Conservation (phyloP, 2,113 vertebrate genomes). For the Phaethornis superciliosus region DNA sequence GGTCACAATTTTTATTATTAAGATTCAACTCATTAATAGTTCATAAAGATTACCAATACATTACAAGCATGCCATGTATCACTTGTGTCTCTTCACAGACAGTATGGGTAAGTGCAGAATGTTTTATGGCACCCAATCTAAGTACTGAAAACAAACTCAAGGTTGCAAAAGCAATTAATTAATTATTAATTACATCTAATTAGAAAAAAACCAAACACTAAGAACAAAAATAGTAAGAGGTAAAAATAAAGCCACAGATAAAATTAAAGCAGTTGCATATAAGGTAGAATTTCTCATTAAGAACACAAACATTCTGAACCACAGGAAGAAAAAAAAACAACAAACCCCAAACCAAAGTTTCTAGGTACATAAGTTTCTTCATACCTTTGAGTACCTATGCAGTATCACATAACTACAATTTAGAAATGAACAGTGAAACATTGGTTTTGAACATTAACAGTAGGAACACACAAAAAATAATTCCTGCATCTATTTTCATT, state of each 20-base stretch:
- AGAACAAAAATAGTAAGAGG: not conserved
- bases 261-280: not conserved
- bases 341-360: not conserved
- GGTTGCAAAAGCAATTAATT: not conserved
- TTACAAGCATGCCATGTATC: not conserved
- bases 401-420: not conserved
- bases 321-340: not conserved
- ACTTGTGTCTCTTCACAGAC: not conserved
- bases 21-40: not conserved
- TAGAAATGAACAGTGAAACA: not conserved
- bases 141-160: not conserved
- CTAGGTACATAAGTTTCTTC: not conserved
- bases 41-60: not conserved
- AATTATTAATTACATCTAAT: not conserved
- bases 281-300: not conserved
- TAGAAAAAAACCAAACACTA: not conserved
- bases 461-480: not conserved
- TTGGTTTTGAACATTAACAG: not conserved
- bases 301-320: not conserved
- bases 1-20: not conserved
- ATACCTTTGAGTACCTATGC: not conserved
- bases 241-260: not conserved
- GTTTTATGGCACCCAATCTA: not conserved
- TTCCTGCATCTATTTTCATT: not conserved
- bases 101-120: not conserved